Conservation (phyloP, 2,113 vertebrate species). For the Tapirus terrestris region DNA sequence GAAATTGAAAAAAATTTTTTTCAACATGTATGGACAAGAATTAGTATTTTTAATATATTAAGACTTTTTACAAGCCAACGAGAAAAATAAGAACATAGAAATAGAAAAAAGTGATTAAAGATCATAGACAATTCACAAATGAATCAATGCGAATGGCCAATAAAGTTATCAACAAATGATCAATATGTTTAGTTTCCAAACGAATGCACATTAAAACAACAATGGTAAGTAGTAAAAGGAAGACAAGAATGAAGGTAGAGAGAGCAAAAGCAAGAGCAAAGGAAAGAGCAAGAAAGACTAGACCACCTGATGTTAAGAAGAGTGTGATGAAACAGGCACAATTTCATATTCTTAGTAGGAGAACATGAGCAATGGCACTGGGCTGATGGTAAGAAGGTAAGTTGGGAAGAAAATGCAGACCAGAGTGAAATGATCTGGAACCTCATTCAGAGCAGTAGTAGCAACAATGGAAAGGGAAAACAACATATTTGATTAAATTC, state of each 20-base stretch:
- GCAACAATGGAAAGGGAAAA: neutral
- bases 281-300: neutral
- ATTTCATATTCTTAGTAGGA: neutral
- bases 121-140: neutral
- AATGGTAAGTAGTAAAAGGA: neutral
- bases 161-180: neutral
- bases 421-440: neutral
- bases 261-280: neutral
- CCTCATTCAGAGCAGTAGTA: neutral
- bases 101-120: neutral
- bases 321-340: neutral
- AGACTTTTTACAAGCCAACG: neutral
- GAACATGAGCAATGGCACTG: neutral
- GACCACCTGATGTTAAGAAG: rapidly evolving
- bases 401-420: neutral
- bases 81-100: neutral
- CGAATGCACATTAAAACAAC: neutral
- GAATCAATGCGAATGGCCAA: neutral
- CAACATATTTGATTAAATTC: neutral
- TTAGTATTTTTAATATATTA: neutral
- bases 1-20: neutral
- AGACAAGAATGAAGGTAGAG: neutral
- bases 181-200: neutral
- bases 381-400: neutral
- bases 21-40: neutral